A percentile compares a stretch with the other conserved stretches of the same genome.
Conservation (phyloP, 2,888 invertebrate genomes). For the Alviniconcha strummeri region DNA sequence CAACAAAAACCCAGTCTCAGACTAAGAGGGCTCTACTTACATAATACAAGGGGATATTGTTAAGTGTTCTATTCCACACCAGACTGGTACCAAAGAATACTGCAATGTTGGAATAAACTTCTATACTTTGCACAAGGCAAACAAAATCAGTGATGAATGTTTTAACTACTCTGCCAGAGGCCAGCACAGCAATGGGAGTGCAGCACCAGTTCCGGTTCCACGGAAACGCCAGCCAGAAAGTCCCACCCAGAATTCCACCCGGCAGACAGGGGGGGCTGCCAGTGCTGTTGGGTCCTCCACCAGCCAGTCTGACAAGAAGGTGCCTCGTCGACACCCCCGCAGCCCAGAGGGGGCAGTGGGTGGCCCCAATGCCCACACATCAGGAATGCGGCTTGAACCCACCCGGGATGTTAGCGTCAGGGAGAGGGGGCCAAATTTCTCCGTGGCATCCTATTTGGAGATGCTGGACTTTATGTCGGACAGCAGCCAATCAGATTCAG, state of each 20-base stretch:
- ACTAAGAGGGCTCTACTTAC: too few species aligned
- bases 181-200: too few species aligned
- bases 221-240: conserved; percentile 18
- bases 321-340: conserved; percentile 1
- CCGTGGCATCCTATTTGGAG: conserved; percentile 43
- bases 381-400: conserved; percentile 34
- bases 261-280: neutral
- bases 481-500: conserved; percentile 43
- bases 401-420: conserved; percentile 42
- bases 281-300: neutral
- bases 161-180: too few species aligned
- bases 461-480: conserved; percentile 43
- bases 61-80: too few species aligned
- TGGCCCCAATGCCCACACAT: neutral
- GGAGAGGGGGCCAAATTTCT: conserved; percentile 47
- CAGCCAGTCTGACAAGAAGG: conserved; percentile 28
- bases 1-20: too few species aligned
- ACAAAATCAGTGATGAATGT: too few species aligned
- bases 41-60: too few species aligned
- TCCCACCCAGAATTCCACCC: neutral
- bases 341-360: conserved; percentile 25
- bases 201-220: neutral
- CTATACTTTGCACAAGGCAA: too few species aligned
- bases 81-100: too few species aligned
- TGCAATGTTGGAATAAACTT: too few species aligned